Evolutionary conservation across 2,888 invertebrate genomes (phyloP), one percentile per base, ranked within the genome.

Genomic region (Ormia ochracea): DNA sequence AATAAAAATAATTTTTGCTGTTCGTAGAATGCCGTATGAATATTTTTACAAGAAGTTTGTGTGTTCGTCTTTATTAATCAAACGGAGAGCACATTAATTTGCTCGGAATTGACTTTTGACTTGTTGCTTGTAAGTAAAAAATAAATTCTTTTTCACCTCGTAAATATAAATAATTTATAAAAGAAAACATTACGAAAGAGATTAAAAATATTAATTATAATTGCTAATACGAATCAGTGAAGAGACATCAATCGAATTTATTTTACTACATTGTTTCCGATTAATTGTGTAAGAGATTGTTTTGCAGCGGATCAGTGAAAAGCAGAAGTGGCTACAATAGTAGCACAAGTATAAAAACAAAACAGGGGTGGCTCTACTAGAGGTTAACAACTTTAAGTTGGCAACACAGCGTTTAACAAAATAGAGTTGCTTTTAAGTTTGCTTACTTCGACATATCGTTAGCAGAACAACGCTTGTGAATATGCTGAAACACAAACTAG

Each of bases 201-300:
- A 74, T 58, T 50, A 56, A 45, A 38, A 33, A 4, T 14, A 48
- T 14, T 9, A 19, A 9, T 12, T 26, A 26, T 26, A 36, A 21
- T 17, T 36, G 4, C n/a, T 26, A 17, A 17, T 9, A 12, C 23
- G 26, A 45, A 58, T 56, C 26, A 65, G 17, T n/a, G 23, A 50
- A 12, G 12, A 48, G 38, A 9, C 69, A 36, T 36, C 23, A 4
- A n/a, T 36, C 31, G 19, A 19, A 61, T 54, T 61, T 19, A 38
- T 23, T 69, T 69, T 28, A 80, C 68, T 72, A 36, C 17, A n/a
- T n/a, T n/a, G 12, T 19, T 56, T 76, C 72, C 54, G 26, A 41
- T 63, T 45, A 80, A 80, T 76, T 66, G 76, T 56, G 36, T 72
- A 68, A 72, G 52, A 76, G 76, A 80, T 76, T 72, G 41, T 43